Percentiles rank a stretch among this genome's conserved stretches.
Evolutionary conservation across 2,113 vertebrate species (phyloP).

Genomic region (Paralichthys olivaceus): DNA sequence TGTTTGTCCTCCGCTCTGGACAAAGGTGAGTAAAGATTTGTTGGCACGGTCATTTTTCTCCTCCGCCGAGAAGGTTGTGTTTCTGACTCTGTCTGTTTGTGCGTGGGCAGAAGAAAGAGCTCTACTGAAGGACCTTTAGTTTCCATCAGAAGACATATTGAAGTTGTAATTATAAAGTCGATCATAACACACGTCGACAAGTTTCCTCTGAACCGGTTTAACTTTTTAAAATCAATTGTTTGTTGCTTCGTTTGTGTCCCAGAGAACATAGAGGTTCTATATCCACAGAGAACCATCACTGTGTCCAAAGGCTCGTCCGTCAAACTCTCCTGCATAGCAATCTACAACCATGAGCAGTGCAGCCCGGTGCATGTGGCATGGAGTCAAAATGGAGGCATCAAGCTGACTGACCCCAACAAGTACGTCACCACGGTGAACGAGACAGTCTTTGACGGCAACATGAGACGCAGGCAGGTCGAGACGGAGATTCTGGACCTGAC

Average conservation of each 20-base stretch:
- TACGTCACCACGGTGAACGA: constrained; percentile 63
- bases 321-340: constrained; percentile 23
- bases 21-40: constrained; percentile 17
- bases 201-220: neutral
- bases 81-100: neutral
- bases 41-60: neutral
- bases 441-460: rapidly evolving
- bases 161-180: too few relatives aligned
- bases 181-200: too few relatives aligned
- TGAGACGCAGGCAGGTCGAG: constrained; percentile 25
- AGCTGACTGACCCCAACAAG: constrained; percentile 34
- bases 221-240: neutral
- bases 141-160: too few relatives aligned
- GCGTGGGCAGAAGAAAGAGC: too few relatives aligned
- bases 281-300: rapidly evolving
- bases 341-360: rapidly evolving
- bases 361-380: neutral
- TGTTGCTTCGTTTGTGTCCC: too few relatives aligned
- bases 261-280: neutral
- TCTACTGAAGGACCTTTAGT: too few relatives aligned
- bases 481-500: constrained; percentile 47
- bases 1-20: neutral
- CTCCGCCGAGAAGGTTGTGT: neutral
- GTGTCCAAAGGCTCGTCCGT: constrained; percentile 21
- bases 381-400: rapidly evolving